Evolutionary conservation across 1,140 invertebrate species (phyloP).

Genomic region (Nymphalis io): DNA sequence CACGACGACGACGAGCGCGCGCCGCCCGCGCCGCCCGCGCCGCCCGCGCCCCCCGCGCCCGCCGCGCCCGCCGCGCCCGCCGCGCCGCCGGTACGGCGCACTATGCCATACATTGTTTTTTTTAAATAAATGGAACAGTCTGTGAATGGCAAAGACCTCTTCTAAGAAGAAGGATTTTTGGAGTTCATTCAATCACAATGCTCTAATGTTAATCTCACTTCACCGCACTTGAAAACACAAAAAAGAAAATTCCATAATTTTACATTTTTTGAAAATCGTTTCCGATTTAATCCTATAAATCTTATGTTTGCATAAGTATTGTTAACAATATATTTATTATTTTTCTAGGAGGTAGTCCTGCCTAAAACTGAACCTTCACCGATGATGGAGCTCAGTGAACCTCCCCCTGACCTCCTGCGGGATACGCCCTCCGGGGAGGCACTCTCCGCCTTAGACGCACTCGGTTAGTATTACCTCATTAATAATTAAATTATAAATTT

Average conservation of each 20-base stretch:
- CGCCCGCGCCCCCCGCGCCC: background rate
- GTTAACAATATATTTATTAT: background rate
- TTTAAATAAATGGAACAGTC: no score
- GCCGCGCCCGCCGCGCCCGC: background rate
- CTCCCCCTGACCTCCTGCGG: constrained; percentile 55
- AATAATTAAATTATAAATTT: background rate
- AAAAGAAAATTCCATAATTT: no score
- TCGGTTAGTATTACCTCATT: constrained; percentile 46
- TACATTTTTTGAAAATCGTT: no score
- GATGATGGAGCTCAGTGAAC: constrained; percentile 59
- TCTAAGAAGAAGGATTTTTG: no score
- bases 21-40: background rate
- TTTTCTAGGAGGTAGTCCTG: constrained; percentile 54
- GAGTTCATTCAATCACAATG: no score
- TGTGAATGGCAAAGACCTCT: no score
- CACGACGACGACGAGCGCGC: constrained; percentile 52
- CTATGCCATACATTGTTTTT: no score
- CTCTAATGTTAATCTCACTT: no score
- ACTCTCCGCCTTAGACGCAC: constrained; percentile 60
- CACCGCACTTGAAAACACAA: no score
- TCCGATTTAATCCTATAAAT: no score
- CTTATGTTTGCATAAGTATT: no score
- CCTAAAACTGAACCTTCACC: constrained; percentile 63
- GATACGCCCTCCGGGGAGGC: constrained; percentile 58
- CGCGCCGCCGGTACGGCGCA: background rate